Evolutionary conservation across 2,113 vertebrate species (phyloP), one percentile per base, ranked within the genome.

Genomic region (Telmatochromis sp.): DNA sequence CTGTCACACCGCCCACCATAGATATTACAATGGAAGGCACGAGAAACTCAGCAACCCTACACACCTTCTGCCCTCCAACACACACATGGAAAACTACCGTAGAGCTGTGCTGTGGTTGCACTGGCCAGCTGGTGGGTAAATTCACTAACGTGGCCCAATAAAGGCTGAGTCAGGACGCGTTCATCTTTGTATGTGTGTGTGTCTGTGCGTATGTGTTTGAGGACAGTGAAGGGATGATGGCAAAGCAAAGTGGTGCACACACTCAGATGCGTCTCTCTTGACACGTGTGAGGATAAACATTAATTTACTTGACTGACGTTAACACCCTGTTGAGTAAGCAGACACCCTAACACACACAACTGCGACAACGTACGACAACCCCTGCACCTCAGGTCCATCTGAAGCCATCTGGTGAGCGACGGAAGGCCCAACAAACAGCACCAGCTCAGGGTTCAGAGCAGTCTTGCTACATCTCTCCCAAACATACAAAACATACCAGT

Each of bases 321-420:
- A 94, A 95, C 91, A 93, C 91, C 79, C 86, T 93, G 93, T 95
- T 96, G 93, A 95, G 91, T 95, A 95, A 96, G 95, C 94, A 96
- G 79, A 89, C 86, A 58, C 68, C 83, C 82, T 47, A 84, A 85
- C 82, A 86, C 80, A 80, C 82, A 90, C 51, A 80, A 51, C 31
- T 21, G 60, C 45, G 5, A 82, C 33, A 42, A 45, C 37, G 50
- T 86, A 79, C 10, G 26, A 79, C 87, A 71, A 51, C 63, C 60
- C 53, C 86, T 33, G 80, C 71, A 89, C 88, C 73, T 85, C 37
- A 35, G 19, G 33, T 68, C 63, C 63, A 68, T 50, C 89, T 28
- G 28, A 33, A 37, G 81, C 10, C n/a, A 35, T 63, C 89, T 75
- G 83, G 7, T 45, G 26, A 28, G 35, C 26, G 5, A 19, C 14